phyloP scores from a whole-genome alignment of 2,888 invertebrate genomes.

The Drosophila nr. fundita region DNA sequence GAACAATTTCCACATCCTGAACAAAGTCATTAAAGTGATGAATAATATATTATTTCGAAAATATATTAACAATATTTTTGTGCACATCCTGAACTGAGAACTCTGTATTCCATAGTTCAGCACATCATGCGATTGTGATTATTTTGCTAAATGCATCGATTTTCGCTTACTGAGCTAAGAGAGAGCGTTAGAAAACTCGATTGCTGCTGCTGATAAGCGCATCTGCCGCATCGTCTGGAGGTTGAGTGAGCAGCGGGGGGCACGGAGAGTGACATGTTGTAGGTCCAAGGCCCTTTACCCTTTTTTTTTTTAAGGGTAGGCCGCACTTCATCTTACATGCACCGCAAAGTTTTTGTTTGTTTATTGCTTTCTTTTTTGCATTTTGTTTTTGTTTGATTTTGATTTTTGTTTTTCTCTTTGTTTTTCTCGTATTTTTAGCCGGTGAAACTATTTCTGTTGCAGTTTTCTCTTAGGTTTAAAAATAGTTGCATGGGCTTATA shows the following conservation, averaged over 20 bases:
- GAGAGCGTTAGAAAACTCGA: slow-evolving; percentile 51
- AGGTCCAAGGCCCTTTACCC: slow-evolving; percentile 44
- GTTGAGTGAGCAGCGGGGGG: background rate
- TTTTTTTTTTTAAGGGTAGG: slow-evolving; percentile 23
- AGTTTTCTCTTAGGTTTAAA: slow-evolving; percentile 24
- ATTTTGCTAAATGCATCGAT: slow-evolving; percentile 57
- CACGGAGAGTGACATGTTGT: slow-evolving; percentile 5
- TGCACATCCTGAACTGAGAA: background rate
- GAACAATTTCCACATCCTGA: background rate
- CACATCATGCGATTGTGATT: slow-evolving; percentile 8
- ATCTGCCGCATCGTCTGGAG: slow-evolving; percentile 4
- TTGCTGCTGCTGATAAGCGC: slow-evolving; percentile 59
- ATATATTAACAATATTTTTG: background rate
- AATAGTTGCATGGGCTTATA: slow-evolving; percentile 21
- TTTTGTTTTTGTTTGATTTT: slow-evolving; percentile 24
- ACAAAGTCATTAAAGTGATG: too few species aligned
- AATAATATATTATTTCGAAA: background rate
- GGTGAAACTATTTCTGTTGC: slow-evolving; percentile 37
- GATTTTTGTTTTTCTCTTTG: slow-evolving; percentile 7
- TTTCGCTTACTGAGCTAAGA: slow-evolving; percentile 56
- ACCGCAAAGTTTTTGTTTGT: slow-evolving; percentile 29
- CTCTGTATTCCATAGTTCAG: slow-evolving; percentile 17
- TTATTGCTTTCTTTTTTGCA: slow-evolving; percentile 25
- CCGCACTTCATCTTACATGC: slow-evolving; percentile 21
- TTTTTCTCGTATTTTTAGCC: slow-evolving; percentile 31